phyloP scores from a whole-genome alignment of 2,113 vertebrate species.

The Morone saxatilis region DNA sequence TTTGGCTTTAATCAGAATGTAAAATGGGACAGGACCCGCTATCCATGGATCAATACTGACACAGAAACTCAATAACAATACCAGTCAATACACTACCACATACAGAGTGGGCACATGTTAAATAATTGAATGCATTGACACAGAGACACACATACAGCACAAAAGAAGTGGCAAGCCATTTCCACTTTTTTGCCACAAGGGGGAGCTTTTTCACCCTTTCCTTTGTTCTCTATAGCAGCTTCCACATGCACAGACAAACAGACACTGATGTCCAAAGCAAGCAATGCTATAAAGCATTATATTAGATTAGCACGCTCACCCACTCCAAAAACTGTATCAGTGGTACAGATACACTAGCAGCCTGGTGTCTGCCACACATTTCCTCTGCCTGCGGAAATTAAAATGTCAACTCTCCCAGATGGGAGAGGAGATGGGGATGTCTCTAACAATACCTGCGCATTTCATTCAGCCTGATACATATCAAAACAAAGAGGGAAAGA shows the following conservation, averaged over 20 bases:
- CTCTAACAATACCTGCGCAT: conserved; percentile 32
- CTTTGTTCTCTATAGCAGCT: conserved; percentile 53
- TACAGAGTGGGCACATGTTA: conserved; percentile 47
- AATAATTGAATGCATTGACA: conserved; percentile 70
- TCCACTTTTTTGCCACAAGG: conserved; percentile 63
- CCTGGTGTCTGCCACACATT: conserved; percentile 37
- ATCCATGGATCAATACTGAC: conserved; percentile 65
- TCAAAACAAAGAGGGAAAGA: conserved; percentile 46
- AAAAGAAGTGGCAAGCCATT: not conserved
- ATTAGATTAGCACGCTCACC: conserved; percentile 61
- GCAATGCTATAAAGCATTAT: conserved; percentile 28
- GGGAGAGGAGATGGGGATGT: conserved; percentile 23
- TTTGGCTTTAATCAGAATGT: conserved; percentile 29
- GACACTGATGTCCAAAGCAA: conserved; percentile 34
- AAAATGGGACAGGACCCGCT: conserved; percentile 61
- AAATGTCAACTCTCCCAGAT: conserved; percentile 58
- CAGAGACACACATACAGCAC: conserved; percentile 29
- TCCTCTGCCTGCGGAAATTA: conserved; percentile 67
- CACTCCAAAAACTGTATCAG: conserved; percentile 47
- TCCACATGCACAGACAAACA: conserved; percentile 37
- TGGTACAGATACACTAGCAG: conserved; percentile 50
- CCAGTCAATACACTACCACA: conserved; percentile 54
- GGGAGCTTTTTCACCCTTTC: conserved; percentile 48
- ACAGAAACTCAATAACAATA: conserved; percentile 54
- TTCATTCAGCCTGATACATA: conserved; percentile 50